These are phyloP conservation scores for Pachyuromys duprasi DNA, from an alignment of 2,797 vertebrate species.

Conservation along the genomic window DNA sequence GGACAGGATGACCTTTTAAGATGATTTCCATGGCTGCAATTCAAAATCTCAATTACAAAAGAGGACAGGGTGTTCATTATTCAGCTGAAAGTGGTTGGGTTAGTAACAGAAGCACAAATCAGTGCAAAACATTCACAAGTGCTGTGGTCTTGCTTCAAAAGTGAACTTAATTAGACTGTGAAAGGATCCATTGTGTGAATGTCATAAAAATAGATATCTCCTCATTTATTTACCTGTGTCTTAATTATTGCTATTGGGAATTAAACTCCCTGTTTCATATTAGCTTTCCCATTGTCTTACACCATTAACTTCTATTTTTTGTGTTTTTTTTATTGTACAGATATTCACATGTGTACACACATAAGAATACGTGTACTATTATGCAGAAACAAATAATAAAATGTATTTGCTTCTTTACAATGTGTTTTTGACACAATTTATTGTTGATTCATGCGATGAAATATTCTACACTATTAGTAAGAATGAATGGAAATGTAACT, in stretches of 20 bases:
- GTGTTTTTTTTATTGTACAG: neutral
- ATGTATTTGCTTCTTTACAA: neutral
- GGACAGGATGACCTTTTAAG: conserved; percentile 70
- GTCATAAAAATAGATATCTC: neutral
- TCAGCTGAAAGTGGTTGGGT: neutral
- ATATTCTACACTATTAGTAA: neutral
- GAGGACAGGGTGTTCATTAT: conserved; percentile 12
- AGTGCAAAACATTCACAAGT: neutral
- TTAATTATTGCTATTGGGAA: neutral
- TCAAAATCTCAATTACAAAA: conserved; percentile 41
- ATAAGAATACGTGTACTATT: neutral
- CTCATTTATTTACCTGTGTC: neutral
- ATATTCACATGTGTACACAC: neutral
- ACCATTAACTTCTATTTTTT: neutral
- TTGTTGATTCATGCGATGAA: neutral
- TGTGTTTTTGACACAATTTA: neutral
- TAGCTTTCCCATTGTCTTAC: neutral
- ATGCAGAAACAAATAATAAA: neutral
- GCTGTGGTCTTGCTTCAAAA: neutral
- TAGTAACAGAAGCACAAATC: neutral
- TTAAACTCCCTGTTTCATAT: neutral
- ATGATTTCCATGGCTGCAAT: conserved; percentile 62
- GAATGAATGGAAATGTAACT: neutral
- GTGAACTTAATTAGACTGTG: neutral
- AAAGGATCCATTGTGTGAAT: conserved; percentile 3